Conservation (phyloP, 2,797 vertebrate species). For the Danio jaintianensis region DNA sequence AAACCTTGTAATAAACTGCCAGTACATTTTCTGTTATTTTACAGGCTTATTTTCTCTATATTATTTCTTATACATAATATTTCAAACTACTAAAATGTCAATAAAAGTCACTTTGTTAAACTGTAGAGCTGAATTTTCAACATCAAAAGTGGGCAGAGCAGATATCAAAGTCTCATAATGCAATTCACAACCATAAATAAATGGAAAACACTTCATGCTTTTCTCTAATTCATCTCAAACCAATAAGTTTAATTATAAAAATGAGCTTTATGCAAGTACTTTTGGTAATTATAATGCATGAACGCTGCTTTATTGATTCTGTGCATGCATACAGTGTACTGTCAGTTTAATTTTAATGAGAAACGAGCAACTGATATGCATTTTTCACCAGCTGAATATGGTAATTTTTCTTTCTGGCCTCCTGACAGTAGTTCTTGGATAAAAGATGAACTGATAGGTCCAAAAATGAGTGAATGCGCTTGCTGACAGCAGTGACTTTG, state of each 20-base stretch:
- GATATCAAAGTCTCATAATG: no score
- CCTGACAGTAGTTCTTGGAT: conserved; percentile 5
- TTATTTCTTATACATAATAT: no score
- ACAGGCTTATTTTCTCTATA: no score
- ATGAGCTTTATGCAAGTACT: neutral
- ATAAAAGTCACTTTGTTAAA: no score
- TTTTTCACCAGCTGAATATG: conserved; percentile 46
- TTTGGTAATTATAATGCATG: neutral
- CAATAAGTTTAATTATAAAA: neutral
- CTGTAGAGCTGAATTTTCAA: no score
- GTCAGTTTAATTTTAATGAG: conserved; percentile 58
- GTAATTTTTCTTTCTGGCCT: conserved; percentile 21
- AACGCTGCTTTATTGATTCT: conserved; percentile 14
- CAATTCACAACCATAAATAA: no score
- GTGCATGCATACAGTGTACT: neutral
- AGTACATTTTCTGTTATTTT: no score
- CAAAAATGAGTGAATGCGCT: conserved; percentile 9
- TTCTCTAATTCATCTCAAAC: neutral
- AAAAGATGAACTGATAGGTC: conserved; percentile 36
- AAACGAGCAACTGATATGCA: conserved; percentile 48
- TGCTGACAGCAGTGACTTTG: conserved; percentile 1
- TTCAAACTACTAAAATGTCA: no score
- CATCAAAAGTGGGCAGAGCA: no score
- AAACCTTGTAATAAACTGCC: no score
- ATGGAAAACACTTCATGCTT: no score